Evolutionary conservation across 2,797 vertebrate species (phyloP).

Genomic region (Rhynchonycteris naso): DNA sequence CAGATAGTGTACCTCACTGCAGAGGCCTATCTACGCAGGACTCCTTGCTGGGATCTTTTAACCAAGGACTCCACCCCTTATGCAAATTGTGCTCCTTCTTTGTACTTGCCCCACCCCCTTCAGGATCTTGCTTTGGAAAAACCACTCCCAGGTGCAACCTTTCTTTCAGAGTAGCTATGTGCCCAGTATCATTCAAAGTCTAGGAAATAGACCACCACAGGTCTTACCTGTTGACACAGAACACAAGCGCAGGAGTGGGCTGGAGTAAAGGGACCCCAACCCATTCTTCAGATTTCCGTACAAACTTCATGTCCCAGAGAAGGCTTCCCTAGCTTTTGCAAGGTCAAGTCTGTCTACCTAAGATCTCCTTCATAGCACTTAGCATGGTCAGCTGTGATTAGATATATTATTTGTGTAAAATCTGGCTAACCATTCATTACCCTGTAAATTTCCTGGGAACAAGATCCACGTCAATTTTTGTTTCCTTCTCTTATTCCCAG

Average conservation of each 20-base stretch:
- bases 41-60: neutral
- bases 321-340: neutral
- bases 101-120: neutral
- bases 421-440: neutral
- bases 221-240: neutral
- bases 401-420: neutral
- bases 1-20: neutral
- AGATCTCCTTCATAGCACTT: neutral
- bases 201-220: neutral
- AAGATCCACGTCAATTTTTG: neutral
- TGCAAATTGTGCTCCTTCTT: neutral
- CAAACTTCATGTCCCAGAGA: neutral
- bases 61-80: neutral
- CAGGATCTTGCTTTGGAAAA: neutral
- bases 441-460: neutral
- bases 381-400: neutral
- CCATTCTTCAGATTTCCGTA: neutral
- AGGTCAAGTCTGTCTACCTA: neutral
- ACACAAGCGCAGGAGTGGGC: neutral
- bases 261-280: neutral
- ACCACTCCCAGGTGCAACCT: neutral
- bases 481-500: neutral
- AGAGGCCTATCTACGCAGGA: neutral
- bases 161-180: neutral
- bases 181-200: neutral